Evolutionary conservation across 2,888 invertebrate species (phyloP).

Genomic region (Apocheima hispidaria): DNA sequence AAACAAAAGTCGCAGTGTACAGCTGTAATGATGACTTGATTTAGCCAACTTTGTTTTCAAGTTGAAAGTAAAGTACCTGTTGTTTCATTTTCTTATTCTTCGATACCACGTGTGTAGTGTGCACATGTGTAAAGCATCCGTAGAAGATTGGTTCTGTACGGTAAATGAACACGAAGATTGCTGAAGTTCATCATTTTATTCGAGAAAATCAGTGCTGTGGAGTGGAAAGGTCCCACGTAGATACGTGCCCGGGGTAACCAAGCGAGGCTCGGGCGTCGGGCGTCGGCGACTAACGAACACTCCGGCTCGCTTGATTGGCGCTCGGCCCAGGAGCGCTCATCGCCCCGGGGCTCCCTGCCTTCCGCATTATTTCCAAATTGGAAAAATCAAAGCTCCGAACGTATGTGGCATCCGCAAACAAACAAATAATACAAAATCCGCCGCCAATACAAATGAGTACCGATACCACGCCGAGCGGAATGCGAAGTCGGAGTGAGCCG

Average conservation of each 20-base stretch:
- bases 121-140: constrained; percentile 34
- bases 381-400: constrained; percentile 83
- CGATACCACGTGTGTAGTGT: neutral
- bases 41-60: constrained; percentile 25
- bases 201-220: constrained; percentile 80
- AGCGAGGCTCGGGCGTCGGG: constrained; percentile 61
- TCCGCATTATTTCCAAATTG: constrained; percentile 82
- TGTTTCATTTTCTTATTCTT: neutral
- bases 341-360: constrained; percentile 74
- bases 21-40: constrained; percentile 25
- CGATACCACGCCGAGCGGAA: constrained; percentile 78
- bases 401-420: constrained; percentile 82
- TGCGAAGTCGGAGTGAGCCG: constrained; percentile 73
- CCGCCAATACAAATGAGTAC: constrained; percentile 84
- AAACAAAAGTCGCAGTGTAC: constrained; percentile 29
- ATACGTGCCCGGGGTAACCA: constrained; percentile 79
- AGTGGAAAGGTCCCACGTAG: constrained; percentile 81
- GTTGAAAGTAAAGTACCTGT: neutral
- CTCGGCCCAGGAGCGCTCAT: constrained; percentile 59
- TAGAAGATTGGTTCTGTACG: constrained; percentile 60
- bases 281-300: constrained; percentile 68
- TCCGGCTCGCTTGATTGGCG: constrained; percentile 77
- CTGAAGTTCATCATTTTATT: constrained; percentile 70
- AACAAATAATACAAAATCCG: constrained; percentile 82
- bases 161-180: constrained; percentile 68